Conservation (phyloP, 2,113 vertebrate species). For the Peromyscus polionotus region DNA sequence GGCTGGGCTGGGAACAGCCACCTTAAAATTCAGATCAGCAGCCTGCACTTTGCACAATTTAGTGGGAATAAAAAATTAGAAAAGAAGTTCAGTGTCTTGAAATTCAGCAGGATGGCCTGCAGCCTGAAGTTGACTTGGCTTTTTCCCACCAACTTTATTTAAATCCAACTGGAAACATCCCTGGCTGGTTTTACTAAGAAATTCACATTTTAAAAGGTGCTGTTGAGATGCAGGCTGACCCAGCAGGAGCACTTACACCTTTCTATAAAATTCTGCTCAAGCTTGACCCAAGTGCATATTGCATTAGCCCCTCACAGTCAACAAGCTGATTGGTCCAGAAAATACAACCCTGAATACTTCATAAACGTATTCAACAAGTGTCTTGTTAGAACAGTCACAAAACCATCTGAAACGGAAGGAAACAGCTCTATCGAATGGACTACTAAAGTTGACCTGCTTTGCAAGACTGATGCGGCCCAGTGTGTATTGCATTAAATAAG, state of each 20-base stretch:
- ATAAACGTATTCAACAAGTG: not conserved
- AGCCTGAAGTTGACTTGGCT: not conserved
- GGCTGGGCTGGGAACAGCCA: accelerated
- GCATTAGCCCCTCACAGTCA: not conserved
- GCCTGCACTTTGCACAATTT: not conserved
- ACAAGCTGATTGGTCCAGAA: not conserved
- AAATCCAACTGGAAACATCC: conserved; percentile 41
- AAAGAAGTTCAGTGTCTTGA: not conserved
- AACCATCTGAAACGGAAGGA: not conserved
- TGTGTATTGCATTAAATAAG: not conserved
- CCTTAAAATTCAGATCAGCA: not conserved
- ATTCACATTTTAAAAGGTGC: conserved; percentile 22
- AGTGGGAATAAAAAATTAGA: not conserved
- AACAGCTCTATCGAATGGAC: not conserved
- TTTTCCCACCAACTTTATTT: conserved; percentile 26
- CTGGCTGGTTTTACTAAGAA: conserved; percentile 9
- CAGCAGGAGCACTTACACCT: not conserved
- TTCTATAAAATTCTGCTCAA: conserved; percentile 19
- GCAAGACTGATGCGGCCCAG: not conserved
- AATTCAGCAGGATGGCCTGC: not conserved
- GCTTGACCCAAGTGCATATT: not conserved
- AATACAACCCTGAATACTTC: conserved; percentile 20
- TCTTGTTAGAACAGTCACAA: conserved; percentile 32
- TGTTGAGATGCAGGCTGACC: conserved; percentile 3
- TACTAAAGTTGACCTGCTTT: not conserved